Evolutionary conservation across 2,888 invertebrate genomes (phyloP), one percentile per base, ranked within the genome.

Genomic region (Malacosoma neustria): DNA sequence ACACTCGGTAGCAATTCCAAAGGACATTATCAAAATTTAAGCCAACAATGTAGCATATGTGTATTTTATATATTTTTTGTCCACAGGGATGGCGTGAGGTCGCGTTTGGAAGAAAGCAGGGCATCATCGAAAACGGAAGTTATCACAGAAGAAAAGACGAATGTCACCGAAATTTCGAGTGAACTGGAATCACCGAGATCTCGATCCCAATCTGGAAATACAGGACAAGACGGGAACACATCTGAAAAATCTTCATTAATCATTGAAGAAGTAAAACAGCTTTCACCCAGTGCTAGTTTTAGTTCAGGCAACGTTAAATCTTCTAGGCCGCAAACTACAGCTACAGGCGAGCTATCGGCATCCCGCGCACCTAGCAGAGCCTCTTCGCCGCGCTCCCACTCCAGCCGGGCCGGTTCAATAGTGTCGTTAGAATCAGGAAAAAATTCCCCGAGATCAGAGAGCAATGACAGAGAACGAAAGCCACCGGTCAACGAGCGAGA

Each of bases 1-100:
- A 70, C 62, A 68, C 79, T 55, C 72, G 82, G 82, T 81, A 82
- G 67, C 49, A 46, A 42, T 48, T n/a, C n/a, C n/a, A n/a, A n/a
- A n/a, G n/a, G n/a, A n/a, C n/a, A n/a, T n/a, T n/a, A n/a, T n/a
- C n/a, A n/a, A n/a, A n/a, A n/a, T n/a, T n/a, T n/a, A n/a, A n/a
- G n/a, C n/a, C n/a, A n/a, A n/a, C n/a, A n/a, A n/a, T n/a, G n/a
- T n/a, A n/a, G n/a, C n/a, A n/a, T n/a, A n/a, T n/a, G n/a, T n/a
- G n/a, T n/a, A n/a, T n/a, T n/a, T n/a, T n/a, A n/a, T n/a, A n/a
- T n/a, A n/a, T n/a, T 22, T 22, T 9, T 22, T 33, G 31, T 14
- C 36, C 41, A 43, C 34, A 22, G 47, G 45, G 45, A 41, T 38
- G 46, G 48, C 42, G 46, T 45, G 43, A 43, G 40, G 40, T 34